Evolutionary conservation across 2,888 invertebrate species (phyloP), one percentile per base, ranked within the genome.

Genomic region (Hanleya hanleyi): DNA sequence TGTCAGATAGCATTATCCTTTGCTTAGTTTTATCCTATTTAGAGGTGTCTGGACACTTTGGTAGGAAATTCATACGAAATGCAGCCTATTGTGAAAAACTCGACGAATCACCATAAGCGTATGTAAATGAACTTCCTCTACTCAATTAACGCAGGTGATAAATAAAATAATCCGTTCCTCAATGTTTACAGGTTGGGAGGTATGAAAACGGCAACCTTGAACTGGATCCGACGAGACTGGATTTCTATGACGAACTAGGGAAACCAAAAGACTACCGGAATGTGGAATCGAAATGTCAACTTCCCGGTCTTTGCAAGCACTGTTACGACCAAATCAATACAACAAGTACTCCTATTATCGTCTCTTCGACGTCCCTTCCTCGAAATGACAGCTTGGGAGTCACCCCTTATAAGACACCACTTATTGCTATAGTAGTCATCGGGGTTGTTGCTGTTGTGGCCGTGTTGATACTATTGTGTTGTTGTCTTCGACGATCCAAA

Each of bases 1-100:
- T 37, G n/a, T n/a, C n/a, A n/a, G n/a, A n/a, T n/a, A n/a, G n/a
- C n/a, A n/a, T n/a, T n/a, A n/a, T n/a, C n/a, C n/a, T n/a, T n/a
- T n/a, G n/a, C n/a, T n/a, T n/a, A n/a, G n/a, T n/a, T n/a, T n/a
- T n/a, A n/a, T n/a, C 36, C 69, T 70, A 18, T 79, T 81, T 70
- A 74, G 65, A 67, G 71, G 81, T 78, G 83, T 83, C 70, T n/a
- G n/a, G n/a, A 9, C 29, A 0, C 18, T 22, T 67, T 70, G 0
- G 26, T 18, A 9, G 37, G 35, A 37, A 37, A 4, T n/a, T n/a
- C n/a, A n/a, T n/a, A n/a, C n/a, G n/a, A n/a, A n/a, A n/a, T n/a
- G n/a, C n/a, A 7, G 35, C 7, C 36, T 37, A 15, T 35, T 36
- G 35, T 65, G 35, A 65, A 5, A 36, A 37, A 6, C 15, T 22